Base-by-base conservation (phyloP, 2,113 vertebrate species). In the Loxodonta africana region DNA sequence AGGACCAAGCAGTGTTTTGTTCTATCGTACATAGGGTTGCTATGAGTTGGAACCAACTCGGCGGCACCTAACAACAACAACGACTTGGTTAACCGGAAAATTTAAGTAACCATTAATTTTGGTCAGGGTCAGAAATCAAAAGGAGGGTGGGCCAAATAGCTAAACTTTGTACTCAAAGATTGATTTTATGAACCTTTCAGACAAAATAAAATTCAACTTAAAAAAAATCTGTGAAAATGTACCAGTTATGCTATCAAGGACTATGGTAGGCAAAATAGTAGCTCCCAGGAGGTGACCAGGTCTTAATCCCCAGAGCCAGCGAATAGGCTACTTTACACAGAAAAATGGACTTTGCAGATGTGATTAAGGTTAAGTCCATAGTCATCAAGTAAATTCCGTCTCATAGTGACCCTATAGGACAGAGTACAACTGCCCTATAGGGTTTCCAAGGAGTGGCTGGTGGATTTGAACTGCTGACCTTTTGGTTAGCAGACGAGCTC, bases 61-160 rank as follows among this genome's bases (percentile, higher is more conserved):
- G 11, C 11, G 53, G 53, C 53, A 12, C 53, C 53, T 57, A 57
- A 57, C 53, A 57, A 57, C 53, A 57, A 57, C 15, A 57, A 57
- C 53, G 10, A 48, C 48, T 6, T 48, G 48, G 48, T 48, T 48
- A 48, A 48, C 48, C 6, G 86, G 53, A 46, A 81, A 63, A 76
- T 53, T 67, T 4, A 77, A 81, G 21, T 37, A 84, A 87, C 51
- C 44, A 73, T 73, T 82, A 48, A n/a, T 51, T 88, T 83, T 81
- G n/a, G 6, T 37, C n/a, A 51, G 12, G 12, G 33, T 92, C 37
- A 78, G 65, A 90, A 78, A 89, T 93, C 71, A 89, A 65, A 95
- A 90, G 20, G 20, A 23, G 11, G 26, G 48, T 67, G 26, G 90
- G 41, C 12, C 26, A 93, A 73, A 51, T 88, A 48, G 26, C 44